These are phyloP conservation scores for Yponomeuta cagnagella DNA, from an alignment of 2,888 invertebrate genomes.

Conservation along the genomic window DNA sequence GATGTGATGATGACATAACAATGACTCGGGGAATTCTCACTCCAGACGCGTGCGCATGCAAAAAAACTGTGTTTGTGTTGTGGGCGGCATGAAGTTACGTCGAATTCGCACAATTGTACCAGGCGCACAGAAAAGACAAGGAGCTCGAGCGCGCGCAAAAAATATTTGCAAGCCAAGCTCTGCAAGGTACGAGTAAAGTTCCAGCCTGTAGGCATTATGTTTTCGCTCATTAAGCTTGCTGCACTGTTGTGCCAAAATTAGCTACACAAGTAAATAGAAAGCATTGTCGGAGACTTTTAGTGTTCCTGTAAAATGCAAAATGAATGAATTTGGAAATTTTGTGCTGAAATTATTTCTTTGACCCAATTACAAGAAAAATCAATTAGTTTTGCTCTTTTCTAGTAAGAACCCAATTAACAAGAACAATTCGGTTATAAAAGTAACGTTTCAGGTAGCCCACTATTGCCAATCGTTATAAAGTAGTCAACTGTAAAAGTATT, in stretches of 20 bases:
- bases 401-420: not conserved
- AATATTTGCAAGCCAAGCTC: not conserved
- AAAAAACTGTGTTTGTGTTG: conserved; percentile 37
- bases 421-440: not conserved
- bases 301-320: not conserved
- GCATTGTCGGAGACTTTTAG: not conserved
- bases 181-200: not conserved
- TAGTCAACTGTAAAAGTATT: not conserved
- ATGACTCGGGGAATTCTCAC: conserved; percentile 41
- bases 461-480: not conserved
- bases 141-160: conserved; percentile 26
- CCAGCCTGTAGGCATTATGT: not conserved
- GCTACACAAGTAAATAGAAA: not conserved
- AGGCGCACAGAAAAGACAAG: conserved; percentile 44
- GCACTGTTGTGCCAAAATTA: not conserved
- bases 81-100: conserved; percentile 60
- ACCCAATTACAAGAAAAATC: not conserved
- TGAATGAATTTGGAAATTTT: not conserved
- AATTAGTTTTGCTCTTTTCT: not conserved
- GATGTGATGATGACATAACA: conserved; percentile 66
- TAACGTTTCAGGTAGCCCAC: not conserved
- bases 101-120: conserved; percentile 72
- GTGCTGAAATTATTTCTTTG: not conserved
- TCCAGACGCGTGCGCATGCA: conserved; percentile 54
- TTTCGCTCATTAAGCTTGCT: not conserved